Conservation (phyloP, 2,113 vertebrate species). For the Sprattus sprattus region DNA sequence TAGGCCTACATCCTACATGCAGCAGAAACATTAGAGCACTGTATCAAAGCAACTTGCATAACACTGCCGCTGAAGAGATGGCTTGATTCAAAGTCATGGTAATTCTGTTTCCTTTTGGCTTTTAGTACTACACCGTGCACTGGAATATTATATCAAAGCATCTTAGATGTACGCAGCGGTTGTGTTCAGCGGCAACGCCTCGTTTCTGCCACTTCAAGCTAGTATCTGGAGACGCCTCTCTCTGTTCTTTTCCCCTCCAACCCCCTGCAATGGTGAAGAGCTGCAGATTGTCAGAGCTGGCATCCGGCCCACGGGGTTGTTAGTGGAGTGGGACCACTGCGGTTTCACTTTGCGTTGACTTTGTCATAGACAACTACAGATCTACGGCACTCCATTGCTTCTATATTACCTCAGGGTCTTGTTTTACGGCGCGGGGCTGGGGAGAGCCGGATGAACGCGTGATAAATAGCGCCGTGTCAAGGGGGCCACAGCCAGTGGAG, state of each 20-base stretch:
- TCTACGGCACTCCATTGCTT: conserved; percentile 51
- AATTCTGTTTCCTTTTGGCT: neutral
- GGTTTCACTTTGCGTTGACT: conserved; percentile 20
- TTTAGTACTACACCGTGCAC: neutral
- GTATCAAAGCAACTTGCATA: neutral
- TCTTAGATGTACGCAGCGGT: neutral
- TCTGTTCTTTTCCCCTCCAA: neutral
- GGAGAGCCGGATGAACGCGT: conserved; percentile 61
- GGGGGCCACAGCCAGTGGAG: conserved; percentile 63
- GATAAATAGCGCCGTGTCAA: conserved; percentile 67
- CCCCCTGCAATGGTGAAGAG: neutral
- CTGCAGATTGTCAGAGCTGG: neutral
- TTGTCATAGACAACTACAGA: conserved; percentile 32
- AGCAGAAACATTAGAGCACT: neutral
- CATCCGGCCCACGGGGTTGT: neutral
- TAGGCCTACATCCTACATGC: neutral
- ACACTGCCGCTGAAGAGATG: no score
- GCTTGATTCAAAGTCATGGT: neutral
- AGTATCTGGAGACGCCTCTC: neutral
- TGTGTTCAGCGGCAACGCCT: neutral
- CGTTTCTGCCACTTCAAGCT: neutral
- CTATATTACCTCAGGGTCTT: conserved; percentile 58
- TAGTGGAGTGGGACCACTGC: conserved; percentile 16
- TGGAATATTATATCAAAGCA: neutral
- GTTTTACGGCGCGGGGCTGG: conserved; percentile 54